Conservation (phyloP, 2,797 vertebrate genomes). For the Halcyon leucocephala region DNA sequence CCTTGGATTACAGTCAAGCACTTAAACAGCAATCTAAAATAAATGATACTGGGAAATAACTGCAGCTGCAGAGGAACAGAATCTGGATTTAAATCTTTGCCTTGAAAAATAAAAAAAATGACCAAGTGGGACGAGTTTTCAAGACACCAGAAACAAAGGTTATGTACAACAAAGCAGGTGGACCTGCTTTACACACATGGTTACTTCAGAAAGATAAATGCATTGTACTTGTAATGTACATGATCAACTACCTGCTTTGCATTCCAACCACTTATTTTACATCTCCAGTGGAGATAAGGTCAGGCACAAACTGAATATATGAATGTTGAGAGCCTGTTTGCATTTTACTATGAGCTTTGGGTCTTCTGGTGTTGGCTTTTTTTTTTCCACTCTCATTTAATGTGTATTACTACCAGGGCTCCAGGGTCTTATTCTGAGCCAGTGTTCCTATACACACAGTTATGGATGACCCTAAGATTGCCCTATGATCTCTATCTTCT, state of each 20-base stretch:
- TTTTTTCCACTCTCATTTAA: background rate
- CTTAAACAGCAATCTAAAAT: constrained; percentile 38
- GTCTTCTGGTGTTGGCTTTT: background rate
- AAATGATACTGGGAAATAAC: background rate
- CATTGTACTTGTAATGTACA: constrained; percentile 1
- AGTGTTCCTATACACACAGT: background rate
- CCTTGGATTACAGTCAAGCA: constrained; percentile 44
- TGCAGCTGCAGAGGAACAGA: constrained; percentile 1
- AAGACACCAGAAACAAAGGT: background rate
- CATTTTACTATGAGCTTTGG: background rate
- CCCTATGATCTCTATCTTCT: background rate
- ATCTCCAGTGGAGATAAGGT: background rate
- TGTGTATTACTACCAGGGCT: background rate
- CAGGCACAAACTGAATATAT: constrained; percentile 13
- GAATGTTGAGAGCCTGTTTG: constrained; percentile 3
- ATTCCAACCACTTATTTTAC: constrained; percentile 40
- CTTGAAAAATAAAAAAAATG: background rate
- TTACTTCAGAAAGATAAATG: background rate
- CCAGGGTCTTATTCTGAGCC: background rate
- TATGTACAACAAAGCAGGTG: background rate
- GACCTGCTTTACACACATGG: background rate
- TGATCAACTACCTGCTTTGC: constrained; percentile 52
- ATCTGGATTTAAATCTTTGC: background rate
- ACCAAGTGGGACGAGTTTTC: background rate
- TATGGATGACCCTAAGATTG: background rate